Evolutionary conservation across 1,140 invertebrate genomes (phyloP).

Genomic region (Listronotus oregonensis): DNA sequence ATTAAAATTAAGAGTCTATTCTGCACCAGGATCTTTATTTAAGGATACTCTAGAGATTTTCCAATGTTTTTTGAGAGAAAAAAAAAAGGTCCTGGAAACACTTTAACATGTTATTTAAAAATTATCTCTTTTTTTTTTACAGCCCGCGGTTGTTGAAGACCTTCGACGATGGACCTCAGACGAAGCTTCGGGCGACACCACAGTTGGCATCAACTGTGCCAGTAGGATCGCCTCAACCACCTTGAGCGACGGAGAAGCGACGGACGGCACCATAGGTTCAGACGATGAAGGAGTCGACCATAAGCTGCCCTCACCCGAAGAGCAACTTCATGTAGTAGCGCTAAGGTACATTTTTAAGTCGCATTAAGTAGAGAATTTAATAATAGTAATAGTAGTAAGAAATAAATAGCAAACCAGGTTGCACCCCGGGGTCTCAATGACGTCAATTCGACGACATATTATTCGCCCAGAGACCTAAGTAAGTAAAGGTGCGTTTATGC

Average conservation of each 20-base stretch:
- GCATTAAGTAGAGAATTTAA: background rate
- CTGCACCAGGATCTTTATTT: too few relatives aligned
- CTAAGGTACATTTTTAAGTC: conserved; percentile 67
- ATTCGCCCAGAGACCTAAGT: too few relatives aligned
- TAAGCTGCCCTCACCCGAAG: conserved; percentile 80
- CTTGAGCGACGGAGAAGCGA: conserved; percentile 58
- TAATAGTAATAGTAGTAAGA: too few relatives aligned
- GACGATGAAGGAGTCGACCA: conserved; percentile 78
- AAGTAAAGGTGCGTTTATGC: too few relatives aligned
- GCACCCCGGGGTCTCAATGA: too few relatives aligned
- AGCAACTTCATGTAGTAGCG: conserved; percentile 77
- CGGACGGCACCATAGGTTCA: conserved; percentile 59
- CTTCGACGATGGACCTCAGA: conserved; percentile 82
- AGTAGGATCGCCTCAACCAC: conserved; percentile 57
- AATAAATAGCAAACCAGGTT: too few relatives aligned
- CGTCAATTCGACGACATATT: too few relatives aligned
- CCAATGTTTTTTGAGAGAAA: too few relatives aligned
- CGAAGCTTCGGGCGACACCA: conserved; percentile 81
- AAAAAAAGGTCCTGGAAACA: too few relatives aligned
- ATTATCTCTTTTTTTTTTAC: conserved; percentile 33
- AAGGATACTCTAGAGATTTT: too few relatives aligned
- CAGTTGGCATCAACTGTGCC: conserved; percentile 76
- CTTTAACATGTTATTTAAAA: too few relatives aligned
- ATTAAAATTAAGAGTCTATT: too few relatives aligned
- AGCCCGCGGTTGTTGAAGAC: conserved; percentile 80